Evolutionary conservation across 2,797 vertebrate genomes (phyloP).

Genomic region (Acanthurus leucopareius): DNA sequence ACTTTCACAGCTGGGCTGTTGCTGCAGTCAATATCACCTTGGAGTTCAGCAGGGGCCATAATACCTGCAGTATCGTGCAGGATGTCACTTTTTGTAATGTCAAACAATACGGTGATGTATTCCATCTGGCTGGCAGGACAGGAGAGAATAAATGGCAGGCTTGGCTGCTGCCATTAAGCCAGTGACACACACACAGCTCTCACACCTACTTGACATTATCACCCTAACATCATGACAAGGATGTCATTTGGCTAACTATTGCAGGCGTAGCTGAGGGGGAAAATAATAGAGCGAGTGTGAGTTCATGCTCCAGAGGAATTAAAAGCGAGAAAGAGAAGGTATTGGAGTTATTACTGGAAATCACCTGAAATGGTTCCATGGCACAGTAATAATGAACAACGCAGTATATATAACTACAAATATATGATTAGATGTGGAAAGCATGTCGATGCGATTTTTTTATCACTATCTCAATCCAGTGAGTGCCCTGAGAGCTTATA

Average conservation of each 20-base stretch:
- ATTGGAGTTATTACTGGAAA: slow-evolving; percentile 61
- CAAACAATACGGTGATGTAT: slow-evolving; percentile 42
- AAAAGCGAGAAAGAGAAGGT: slow-evolving; percentile 47
- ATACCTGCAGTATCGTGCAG: slow-evolving; percentile 46
- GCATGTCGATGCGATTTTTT: slow-evolving; percentile 35
- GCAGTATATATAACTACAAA: slow-evolving; percentile 40
- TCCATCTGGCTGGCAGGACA: slow-evolving; percentile 59
- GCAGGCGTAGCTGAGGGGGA: slow-evolving; percentile 60
- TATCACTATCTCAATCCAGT: slow-evolving; percentile 53
- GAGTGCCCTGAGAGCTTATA: slow-evolving; percentile 31
- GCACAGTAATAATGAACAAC: slow-evolving; percentile 43
- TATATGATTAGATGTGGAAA: slow-evolving; percentile 48
- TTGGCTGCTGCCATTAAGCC: slow-evolving; percentile 66
- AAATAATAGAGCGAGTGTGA: slow-evolving; percentile 55
- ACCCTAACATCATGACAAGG: slow-evolving; percentile 73
- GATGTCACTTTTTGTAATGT: slow-evolving; percentile 64
- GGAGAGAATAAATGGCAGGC: slow-evolving; percentile 67
- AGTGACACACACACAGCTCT: slow-evolving; percentile 64
- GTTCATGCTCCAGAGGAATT: slow-evolving; percentile 61
- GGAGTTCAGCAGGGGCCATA: slow-evolving; percentile 31
- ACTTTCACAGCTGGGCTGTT: slow-evolving; percentile 30
- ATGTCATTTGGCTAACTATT: slow-evolving; percentile 75
- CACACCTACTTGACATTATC: slow-evolving; percentile 78
- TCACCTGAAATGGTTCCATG: slow-evolving; percentile 52
- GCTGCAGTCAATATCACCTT: slow-evolving; percentile 39